These are phyloP conservation scores for Thermophis baileyi DNA, from an alignment of 2,113 vertebrate genomes.

Conservation along the genomic window DNA sequence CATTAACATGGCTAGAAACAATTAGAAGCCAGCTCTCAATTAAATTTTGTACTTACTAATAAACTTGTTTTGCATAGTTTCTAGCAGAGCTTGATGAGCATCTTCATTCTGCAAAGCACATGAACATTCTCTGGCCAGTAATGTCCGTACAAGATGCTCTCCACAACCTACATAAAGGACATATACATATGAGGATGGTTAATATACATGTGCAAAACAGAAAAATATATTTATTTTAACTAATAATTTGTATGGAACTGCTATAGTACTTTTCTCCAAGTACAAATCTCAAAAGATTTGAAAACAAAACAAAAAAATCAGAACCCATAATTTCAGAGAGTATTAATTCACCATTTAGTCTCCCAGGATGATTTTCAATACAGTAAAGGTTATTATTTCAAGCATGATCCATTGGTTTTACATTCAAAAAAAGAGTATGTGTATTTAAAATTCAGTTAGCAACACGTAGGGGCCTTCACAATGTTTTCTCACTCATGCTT, in stretches of 20 bases:
- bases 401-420: neutral
- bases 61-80: slow-evolving; percentile 99
- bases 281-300: neutral
- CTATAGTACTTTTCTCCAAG: neutral
- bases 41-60: slow-evolving; percentile 82
- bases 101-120: slow-evolving; percentile 93
- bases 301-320: neutral
- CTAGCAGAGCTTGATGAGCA: slow-evolving; percentile 94
- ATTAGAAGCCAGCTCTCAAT: neutral
- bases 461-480: neutral
- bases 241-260: neutral
- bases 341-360: neutral
- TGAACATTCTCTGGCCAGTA: slow-evolving; percentile 97
- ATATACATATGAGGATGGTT: neutral
- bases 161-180: slow-evolving; percentile 85
- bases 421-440: neutral
- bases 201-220: neutral
- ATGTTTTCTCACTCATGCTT: neutral
- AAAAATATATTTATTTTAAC: neutral
- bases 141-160: slow-evolving; percentile 96
- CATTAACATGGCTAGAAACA: neutral
- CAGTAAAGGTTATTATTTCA: neutral
- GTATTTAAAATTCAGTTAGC: neutral
- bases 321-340: neutral
- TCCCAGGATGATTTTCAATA: neutral